Conservation (phyloP, 1,140 invertebrate genomes). For the Aleiodes sp. region DNA sequence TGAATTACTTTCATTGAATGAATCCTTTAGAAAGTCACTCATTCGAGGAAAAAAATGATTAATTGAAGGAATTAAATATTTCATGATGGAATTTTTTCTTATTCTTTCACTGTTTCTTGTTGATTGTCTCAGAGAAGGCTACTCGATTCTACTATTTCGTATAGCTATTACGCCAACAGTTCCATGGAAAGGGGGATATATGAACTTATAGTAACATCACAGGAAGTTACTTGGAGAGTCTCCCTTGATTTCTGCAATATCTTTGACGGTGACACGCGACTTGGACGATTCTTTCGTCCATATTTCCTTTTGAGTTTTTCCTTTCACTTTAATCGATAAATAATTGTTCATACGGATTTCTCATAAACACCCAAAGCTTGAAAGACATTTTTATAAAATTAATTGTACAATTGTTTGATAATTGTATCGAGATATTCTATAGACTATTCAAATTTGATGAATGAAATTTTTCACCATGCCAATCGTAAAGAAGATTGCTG, state of each 20-base stretch:
- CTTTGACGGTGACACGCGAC: conserved; percentile 23
- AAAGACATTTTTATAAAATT: too few relatives aligned
- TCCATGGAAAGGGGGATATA: background rate
- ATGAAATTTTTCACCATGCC: conserved; percentile 42
- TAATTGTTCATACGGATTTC: too few relatives aligned
- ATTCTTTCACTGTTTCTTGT: background rate
- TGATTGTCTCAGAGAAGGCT: background rate
- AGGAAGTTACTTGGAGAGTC: conserved; percentile 26
- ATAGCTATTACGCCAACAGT: background rate
- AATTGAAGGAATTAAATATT: background rate
- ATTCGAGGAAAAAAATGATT: background rate
- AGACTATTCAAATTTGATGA: too few relatives aligned
- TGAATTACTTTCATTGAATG: too few relatives aligned
- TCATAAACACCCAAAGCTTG: too few relatives aligned
- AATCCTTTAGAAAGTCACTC: background rate
- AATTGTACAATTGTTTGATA: too few relatives aligned
- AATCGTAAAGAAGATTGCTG: conserved; percentile 17
- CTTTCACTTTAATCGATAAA: conserved; percentile 17
- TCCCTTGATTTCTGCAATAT: conserved; percentile 30
- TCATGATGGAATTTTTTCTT: background rate
- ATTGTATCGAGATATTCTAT: too few relatives aligned
- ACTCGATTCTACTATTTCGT: background rate
- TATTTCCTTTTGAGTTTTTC: conserved; percentile 17
- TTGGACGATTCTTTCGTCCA: conserved; percentile 24
- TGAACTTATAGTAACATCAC: background rate